Evolutionary conservation across 2,113 vertebrate species (phyloP).

Genomic region (Ictalurus furcatus): DNA sequence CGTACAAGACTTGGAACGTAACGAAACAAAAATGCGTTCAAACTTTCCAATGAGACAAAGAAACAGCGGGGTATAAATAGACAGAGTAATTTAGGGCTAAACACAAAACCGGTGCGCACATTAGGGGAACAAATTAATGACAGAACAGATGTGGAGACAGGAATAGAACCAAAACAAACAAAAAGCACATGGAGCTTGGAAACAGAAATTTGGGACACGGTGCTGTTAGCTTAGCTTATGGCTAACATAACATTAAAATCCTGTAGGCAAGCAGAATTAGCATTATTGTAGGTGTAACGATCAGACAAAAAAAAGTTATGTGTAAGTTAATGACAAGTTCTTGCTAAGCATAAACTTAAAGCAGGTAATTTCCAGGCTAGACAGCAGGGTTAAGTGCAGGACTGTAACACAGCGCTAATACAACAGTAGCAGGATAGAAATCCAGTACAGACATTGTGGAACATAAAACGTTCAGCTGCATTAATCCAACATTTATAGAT

Average conservation of each 20-base stretch:
- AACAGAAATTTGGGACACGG: neutral
- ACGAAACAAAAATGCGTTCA: neutral
- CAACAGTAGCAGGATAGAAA: neutral
- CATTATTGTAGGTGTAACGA: neutral
- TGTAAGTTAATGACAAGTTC: neutral
- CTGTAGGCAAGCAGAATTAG: neutral
- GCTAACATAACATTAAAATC: neutral
- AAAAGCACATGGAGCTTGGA: neutral
- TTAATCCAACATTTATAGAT: neutral
- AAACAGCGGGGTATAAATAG: neutral
- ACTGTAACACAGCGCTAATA: neutral
- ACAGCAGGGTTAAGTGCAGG: neutral
- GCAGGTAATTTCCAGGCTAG: neutral
- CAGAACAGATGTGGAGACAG: neutral
- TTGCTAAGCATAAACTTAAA: neutral
- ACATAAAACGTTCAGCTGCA: neutral
- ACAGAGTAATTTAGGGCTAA: neutral
- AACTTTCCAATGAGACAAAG: neutral
- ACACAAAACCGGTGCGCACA: neutral
- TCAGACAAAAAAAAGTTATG: neutral
- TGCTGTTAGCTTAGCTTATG: conserved; percentile 1
- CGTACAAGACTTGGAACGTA: neutral
- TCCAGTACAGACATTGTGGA: neutral
- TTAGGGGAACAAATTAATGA: neutral
- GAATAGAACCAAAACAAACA: conserved; percentile 10